Evolutionary conservation across 2,888 invertebrate genomes (phyloP).

Genomic region (Drosophila maculinotata): DNA sequence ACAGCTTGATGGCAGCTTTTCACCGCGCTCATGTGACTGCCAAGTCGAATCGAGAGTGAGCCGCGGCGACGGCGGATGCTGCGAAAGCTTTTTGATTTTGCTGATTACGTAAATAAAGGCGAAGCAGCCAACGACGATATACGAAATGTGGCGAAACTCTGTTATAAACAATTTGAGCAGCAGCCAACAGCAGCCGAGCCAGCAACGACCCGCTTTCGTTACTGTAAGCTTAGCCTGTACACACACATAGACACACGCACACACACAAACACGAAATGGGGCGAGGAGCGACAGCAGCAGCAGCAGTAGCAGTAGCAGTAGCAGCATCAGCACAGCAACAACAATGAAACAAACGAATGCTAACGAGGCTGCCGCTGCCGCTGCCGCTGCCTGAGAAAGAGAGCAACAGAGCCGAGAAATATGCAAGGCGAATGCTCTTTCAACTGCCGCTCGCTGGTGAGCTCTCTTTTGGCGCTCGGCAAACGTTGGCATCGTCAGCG

Average conservation of each 20-base stretch:
- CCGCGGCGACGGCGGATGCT: constrained; percentile 53
- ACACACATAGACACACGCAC: constrained; percentile 51
- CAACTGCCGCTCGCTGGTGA: constrained; percentile 10
- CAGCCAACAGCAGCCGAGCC: constrained; percentile 32
- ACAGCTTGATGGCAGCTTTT: constrained; percentile 48
- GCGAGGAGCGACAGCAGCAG: constrained; percentile 45
- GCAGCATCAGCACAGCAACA: constrained; percentile 26
- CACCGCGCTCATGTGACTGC: constrained; percentile 62
- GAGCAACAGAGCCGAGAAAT: constrained; percentile 1
- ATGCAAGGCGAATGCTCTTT: constrained; percentile 15
- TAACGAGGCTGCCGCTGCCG: constrained; percentile 72
- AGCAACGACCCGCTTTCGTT: constrained; percentile 40
- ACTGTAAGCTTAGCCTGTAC: constrained; percentile 42
- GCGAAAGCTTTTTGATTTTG: constrained; percentile 71
- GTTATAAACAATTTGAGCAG: constrained; percentile 70
- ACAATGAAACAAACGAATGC: constrained; percentile 43
- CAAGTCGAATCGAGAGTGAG: constrained; percentile 17
- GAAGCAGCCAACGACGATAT: constrained; percentile 59
- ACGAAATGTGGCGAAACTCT: constrained; percentile 65
- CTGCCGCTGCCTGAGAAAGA: constrained; percentile 27
- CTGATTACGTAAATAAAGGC: constrained; percentile 81
- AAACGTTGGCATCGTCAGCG: constrained; percentile 4
- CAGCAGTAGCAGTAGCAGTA: constrained; percentile 5
- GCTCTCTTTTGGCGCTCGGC: constrained; percentile 27
- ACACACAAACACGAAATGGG: constrained; percentile 55